These are phyloP conservation scores for Turritopsis rubra DNA, from an alignment of 30 jellyfish, hydroid and myxozoan species.

Conservation along the genomic window DNA sequence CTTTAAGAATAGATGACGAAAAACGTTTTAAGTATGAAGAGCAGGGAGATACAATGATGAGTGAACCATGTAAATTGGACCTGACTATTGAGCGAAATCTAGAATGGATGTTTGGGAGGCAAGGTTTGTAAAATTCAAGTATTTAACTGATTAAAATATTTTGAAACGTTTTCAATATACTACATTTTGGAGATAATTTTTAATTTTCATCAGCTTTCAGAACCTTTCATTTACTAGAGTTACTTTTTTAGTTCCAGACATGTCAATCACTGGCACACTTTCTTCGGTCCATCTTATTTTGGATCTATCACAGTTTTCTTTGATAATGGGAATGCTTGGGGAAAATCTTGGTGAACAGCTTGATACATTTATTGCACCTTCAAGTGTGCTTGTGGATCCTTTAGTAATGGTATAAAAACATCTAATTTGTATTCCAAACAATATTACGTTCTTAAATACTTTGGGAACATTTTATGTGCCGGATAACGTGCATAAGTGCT, in stretches of 20 bases:
- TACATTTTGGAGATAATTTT: not conserved
- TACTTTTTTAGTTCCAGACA: conserved; percentile 80
- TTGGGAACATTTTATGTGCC: too few relatives aligned
- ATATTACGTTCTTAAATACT: too few relatives aligned
- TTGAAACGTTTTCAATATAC: not conserved
- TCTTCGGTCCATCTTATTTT: conserved; percentile 71
- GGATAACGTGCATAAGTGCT: too few relatives aligned
- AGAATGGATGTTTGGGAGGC: conserved; percentile 99
- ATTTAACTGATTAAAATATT: not conserved
- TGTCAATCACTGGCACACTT: conserved; percentile 75
- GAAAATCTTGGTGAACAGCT: conserved; percentile 98
- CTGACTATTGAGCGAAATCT: conserved; percentile 82
- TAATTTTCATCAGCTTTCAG: not conserved
- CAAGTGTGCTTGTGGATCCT: conserved; percentile 82
- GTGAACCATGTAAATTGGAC: conserved; percentile 71
- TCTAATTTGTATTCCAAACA: not conserved
- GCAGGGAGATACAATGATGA: conserved; percentile 92
- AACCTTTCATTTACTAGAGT: not conserved
- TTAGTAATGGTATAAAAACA: conserved; percentile 49
- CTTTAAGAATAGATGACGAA: conserved; percentile 37
- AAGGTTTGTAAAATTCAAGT: conserved; percentile 43
- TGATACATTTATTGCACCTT: conserved; percentile 88
- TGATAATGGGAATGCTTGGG: conserved; percentile 95
- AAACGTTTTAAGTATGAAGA: conserved; percentile 7
- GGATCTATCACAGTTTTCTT: conserved; percentile 88